These are phyloP conservation scores for Urocyon cinereoargenteus DNA, from an alignment of 2,797 vertebrate species.

Conservation along the genomic window DNA sequence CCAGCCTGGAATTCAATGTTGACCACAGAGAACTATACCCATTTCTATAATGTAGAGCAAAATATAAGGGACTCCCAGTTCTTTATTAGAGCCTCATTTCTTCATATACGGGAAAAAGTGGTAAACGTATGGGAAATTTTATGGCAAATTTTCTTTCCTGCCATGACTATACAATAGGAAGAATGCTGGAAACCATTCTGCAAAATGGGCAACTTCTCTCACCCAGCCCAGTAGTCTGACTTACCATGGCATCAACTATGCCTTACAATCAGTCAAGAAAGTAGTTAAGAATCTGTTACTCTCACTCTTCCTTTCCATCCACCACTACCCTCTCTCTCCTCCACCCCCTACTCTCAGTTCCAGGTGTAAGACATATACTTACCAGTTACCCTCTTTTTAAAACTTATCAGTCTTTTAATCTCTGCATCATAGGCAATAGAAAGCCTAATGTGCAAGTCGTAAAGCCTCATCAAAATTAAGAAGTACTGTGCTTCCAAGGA, in stretches of 20 bases:
- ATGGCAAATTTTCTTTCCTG: conserved; percentile 13
- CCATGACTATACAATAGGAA: not conserved
- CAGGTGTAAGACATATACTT: conserved; percentile 10
- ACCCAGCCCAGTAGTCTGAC: not conserved
- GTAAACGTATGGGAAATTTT: conserved; percentile 11
- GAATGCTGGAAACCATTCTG: conserved; percentile 5
- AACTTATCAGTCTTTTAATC: conserved; percentile 32
- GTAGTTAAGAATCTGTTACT: not conserved
- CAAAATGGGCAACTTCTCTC: conserved; percentile 5
- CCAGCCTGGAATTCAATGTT: not conserved
- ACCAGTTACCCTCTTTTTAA: not conserved
- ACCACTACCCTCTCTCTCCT: not conserved
- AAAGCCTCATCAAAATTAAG: conserved; percentile 27
- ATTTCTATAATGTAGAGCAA: conserved; percentile 1
- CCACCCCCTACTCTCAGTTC: not conserved
- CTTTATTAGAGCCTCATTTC: conserved; percentile 30
- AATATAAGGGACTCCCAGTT: not conserved
- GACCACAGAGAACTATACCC: not conserved
- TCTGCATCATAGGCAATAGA: conserved; percentile 18
- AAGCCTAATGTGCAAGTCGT: not conserved
- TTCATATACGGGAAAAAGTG: not conserved
- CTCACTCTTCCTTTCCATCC: not conserved
- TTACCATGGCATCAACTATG: not conserved
- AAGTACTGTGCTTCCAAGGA: conserved; percentile 38
- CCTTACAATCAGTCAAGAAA: not conserved